These are phyloP conservation scores for Drosophila imparisetae DNA, from an alignment of 2,888 invertebrate genomes.

Conservation along the genomic window DNA sequence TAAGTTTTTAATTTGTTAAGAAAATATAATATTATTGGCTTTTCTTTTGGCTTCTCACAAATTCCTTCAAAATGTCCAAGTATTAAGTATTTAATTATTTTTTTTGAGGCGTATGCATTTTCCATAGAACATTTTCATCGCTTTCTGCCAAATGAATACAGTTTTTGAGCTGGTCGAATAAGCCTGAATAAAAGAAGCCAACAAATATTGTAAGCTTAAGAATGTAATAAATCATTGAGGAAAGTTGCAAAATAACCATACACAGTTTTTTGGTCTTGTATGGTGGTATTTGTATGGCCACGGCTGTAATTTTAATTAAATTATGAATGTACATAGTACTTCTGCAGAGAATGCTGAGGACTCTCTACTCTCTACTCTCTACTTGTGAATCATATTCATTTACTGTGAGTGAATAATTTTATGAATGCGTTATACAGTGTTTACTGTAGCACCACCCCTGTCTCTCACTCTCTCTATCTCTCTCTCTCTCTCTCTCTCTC, in stretches of 20 bases:
- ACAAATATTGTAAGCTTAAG: background rate
- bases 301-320: background rate
- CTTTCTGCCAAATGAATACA: background rate
- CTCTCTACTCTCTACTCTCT: background rate
- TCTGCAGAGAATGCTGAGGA: background rate
- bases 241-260: background rate
- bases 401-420: slow-evolving; percentile 1
- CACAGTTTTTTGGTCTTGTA: background rate
- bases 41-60: background rate
- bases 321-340: background rate
- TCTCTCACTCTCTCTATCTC: background rate
- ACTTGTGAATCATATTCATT: background rate
- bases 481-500: background rate
- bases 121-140: background rate
- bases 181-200: too few species aligned
- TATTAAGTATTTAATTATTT: too few species aligned
- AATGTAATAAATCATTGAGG: background rate
- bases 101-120: too few species aligned
- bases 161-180: too few species aligned
- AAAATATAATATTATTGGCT: background rate
- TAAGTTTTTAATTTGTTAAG: background rate
- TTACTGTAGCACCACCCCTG: slow-evolving; percentile 19
- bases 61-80: background rate
- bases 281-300: background rate
- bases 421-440: background rate